Base-by-base conservation (phyloP, 2,797 vertebrate genomes). In the Diglossa cyanea region DNA sequence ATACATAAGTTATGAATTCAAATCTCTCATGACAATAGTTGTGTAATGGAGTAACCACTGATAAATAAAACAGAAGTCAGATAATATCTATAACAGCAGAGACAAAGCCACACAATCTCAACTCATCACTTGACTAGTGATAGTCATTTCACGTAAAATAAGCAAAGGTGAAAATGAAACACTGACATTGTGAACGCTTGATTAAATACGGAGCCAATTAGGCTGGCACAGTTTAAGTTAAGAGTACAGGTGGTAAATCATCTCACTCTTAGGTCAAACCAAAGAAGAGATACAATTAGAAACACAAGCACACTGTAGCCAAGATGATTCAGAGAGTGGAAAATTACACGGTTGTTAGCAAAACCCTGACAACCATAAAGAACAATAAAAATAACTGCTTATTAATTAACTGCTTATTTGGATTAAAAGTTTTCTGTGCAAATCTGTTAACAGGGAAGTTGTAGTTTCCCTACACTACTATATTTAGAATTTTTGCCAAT, bases 311-410 rank as follows among this genome's bases (percentile, higher is more conserved):
- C 79, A 77, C 66, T 84, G 73, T 60, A 84, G 60, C 66, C 85
- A 90, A 73, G 73, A 89, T 66, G 33, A 95, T 80, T 94, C 60
- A 72, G 75, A 88, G 33, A 79, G 50, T 79, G 25, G 82, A 92
- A 96, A 96, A 96, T 96, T 86, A 92, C 92, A 94, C 11, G 6
- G 75, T 84, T 97, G 85, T 95, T 94, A 96, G 61, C 57, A 93
- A 88, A 86, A 37, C 31, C 35, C 47, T 95, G 87, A 79, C 40
- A 90, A 70, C 51, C 21, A 55, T 89, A 95, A 92, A 83, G 54
- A 95, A 84, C 66, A 79, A 77, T 68, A 13, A 35, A 57, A 57
- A 35, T 25, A 57, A 17, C 33, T 35, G 33, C 33, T 25, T 66
- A 93, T 91, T 91, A 87, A 96, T 90, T 72, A 95, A 79, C 40